Evolutionary conservation across 2,888 invertebrate species (phyloP), one percentile per base, ranked within the genome.

Genomic region (Drosophila demipolita): DNA sequence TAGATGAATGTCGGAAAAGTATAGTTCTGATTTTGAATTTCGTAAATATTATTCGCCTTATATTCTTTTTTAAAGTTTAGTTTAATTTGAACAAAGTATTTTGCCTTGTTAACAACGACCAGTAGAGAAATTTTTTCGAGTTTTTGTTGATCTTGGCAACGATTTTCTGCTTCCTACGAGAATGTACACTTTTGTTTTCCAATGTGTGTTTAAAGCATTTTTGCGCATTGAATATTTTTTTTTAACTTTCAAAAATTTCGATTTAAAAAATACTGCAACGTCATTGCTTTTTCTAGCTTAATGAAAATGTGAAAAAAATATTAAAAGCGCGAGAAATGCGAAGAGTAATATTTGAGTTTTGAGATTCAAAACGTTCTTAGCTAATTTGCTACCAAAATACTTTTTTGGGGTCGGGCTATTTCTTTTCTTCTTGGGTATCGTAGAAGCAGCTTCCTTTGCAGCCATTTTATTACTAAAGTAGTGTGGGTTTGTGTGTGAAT

Each of bases 351-450:
- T 60, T 60, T 59, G 32, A 15, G 55, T 45, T 29, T 48, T 63
- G 20, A 35, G 9, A 12, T 60, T 42, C 49, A 42, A 36, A 78
- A 59, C 49, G 60, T 42, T n/a, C 48, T 55, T 54, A 50, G 55
- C 42, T 57, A 60, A 58, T 50, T 68, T 57, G 57, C 38, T 52
- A 65, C 32, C 58, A 36, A 45, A 66, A 62, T 60, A 42, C 55
- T 52, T 73, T 38, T 40, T 64, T 62, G 55, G 64, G 75, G 58
- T 75, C 78, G 83, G 90, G 81, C 91, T 91, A 90, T 90, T 83
- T 87, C 89, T 84, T 88, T 91, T 91, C 90, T 91, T 91, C 90
- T 85, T 85, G 89, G 90, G 83, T 79, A 91, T 91, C 90, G 83
- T 90, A 91, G 87, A 91, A 91, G 89, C 86, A 81, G 83, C 88